A percentile compares a stretch with the other conserved stretches of the same genome.
Evolutionary conservation across 2,797 vertebrate genomes (phyloP).

Genomic region (Cetoscarus ocellatus): DNA sequence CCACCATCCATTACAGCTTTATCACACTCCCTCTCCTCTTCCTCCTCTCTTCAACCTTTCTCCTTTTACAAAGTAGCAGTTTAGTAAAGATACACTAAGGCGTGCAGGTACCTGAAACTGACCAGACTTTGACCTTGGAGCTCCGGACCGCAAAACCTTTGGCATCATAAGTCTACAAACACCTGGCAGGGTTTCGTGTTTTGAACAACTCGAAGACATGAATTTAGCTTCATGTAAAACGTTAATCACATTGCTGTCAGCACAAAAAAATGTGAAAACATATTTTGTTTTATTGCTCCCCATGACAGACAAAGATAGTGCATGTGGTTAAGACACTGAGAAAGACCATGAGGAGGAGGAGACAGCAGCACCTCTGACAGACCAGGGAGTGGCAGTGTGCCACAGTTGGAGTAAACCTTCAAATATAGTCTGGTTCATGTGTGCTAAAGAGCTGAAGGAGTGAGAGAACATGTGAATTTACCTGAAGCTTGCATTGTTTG

Average conservation of each 20-base stretch:
- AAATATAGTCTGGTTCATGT: slow-evolving; percentile 21
- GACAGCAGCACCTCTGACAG: slow-evolving; percentile 71
- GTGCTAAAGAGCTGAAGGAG: slow-evolving; percentile 15
- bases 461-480: slow-evolving; percentile 18
- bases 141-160: slow-evolving; percentile 5
- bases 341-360: slow-evolving; percentile 6
- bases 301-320: neutral
- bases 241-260: neutral
- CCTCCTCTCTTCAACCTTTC: slow-evolving; percentile 25
- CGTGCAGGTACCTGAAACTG: slow-evolving; percentile 13
- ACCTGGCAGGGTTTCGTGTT: slow-evolving; percentile 7
- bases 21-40: slow-evolving; percentile 37
- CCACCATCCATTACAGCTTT: slow-evolving; percentile 30
- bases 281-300: slow-evolving; percentile 2
- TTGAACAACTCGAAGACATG: slow-evolving; percentile 10
- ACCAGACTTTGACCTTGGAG: slow-evolving; percentile 27
- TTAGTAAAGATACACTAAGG: slow-evolving; percentile 36
- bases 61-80: slow-evolving; percentile 4
- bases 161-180: slow-evolving; percentile 3
- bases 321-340: slow-evolving; percentile 1
- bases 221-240: slow-evolving; percentile 11
- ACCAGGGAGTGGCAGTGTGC: slow-evolving; percentile 83
- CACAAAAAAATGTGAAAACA: neutral
- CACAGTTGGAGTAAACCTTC: slow-evolving; percentile 64
- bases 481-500: slow-evolving; percentile 37